phyloP scores from a whole-genome alignment of 1,140 invertebrate species.

The Neodiprion virginianus region DNA sequence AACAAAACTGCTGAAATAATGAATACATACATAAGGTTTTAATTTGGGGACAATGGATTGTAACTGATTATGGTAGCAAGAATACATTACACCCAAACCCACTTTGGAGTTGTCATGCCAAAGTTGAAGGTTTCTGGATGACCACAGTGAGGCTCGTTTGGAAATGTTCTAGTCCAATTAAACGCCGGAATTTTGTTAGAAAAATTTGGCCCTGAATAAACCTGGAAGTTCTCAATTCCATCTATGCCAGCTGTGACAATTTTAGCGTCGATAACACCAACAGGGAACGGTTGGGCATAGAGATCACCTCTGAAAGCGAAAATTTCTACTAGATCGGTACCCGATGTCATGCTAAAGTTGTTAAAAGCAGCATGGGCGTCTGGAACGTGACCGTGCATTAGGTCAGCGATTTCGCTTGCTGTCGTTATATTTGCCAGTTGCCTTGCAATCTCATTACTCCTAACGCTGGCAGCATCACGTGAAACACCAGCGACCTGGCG shows the following conservation, averaged over 20 bases:
- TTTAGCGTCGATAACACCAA: constrained; percentile 54
- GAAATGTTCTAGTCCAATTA: constrained; percentile 74
- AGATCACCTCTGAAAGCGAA: constrained; percentile 49
- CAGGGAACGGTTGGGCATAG: constrained; percentile 34
- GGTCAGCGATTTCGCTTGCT: constrained; percentile 62
- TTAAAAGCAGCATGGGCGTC: background rate
- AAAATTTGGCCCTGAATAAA: constrained; percentile 44
- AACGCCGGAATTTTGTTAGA: constrained; percentile 62
- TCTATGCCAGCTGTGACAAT: constrained; percentile 37
- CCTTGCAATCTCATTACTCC: constrained; percentile 27
- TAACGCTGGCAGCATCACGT: constrained; percentile 15
- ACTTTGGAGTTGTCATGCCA: constrained; percentile 62
- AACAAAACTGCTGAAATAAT: background rate
- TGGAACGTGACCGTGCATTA: constrained; percentile 66
- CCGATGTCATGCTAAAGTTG: background rate
- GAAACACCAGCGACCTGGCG: constrained; percentile 26
- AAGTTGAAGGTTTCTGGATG: constrained; percentile 82
- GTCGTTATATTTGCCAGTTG: constrained; percentile 59
- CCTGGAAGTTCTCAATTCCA: constrained; percentile 45
- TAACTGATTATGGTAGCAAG: background rate
- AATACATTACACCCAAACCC: constrained; percentile 60
- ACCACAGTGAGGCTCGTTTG: constrained; percentile 71
- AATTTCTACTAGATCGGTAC: constrained; percentile 28
- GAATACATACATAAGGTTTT: background rate
- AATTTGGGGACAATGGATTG: background rate